A percentile compares a stretch with the other conserved stretches of the same genome.
phyloP scores from a whole-genome alignment of 2,888 invertebrate species.

The Neoaliturus tenellus region DNA sequence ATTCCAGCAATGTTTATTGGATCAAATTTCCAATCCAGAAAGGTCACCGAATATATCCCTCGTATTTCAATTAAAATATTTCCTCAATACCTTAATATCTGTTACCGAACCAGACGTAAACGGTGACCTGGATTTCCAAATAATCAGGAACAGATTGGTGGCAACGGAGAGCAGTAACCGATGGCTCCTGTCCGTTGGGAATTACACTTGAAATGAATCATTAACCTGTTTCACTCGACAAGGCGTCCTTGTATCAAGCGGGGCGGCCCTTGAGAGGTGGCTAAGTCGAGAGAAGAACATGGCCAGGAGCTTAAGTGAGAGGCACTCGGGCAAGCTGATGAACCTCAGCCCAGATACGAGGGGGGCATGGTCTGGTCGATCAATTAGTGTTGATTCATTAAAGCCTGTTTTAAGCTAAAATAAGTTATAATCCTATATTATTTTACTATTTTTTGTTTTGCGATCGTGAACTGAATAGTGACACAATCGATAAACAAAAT shows the following conservation, averaged over 20 bases:
- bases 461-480: too few relatives aligned
- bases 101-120: neutral
- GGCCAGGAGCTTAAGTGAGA: neutral
- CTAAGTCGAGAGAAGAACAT: neutral
- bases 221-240: neutral
- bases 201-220: neutral
- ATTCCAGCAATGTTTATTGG: too few relatives aligned
- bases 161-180: neutral
- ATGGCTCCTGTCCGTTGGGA: neutral
- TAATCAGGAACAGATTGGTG: neutral
- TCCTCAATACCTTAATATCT: neutral
- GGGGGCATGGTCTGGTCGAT: too few relatives aligned
- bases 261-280: neutral
- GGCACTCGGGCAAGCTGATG: too few relatives aligned
- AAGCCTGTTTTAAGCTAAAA: too few relatives aligned
- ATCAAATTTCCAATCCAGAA: too few relatives aligned
- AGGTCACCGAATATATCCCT: too few relatives aligned
- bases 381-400: too few relatives aligned
- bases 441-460: too few relatives aligned
- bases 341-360: too few relatives aligned
- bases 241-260: neutral
- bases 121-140: neutral
- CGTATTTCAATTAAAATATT: neutral
- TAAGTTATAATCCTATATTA: too few relatives aligned
- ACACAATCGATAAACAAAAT: too few relatives aligned